Percentiles rank a stretch among this genome's conserved stretches.
Conservation (phyloP, 1,140 invertebrate genomes). For the Oncopeltus fasciatus region DNA sequence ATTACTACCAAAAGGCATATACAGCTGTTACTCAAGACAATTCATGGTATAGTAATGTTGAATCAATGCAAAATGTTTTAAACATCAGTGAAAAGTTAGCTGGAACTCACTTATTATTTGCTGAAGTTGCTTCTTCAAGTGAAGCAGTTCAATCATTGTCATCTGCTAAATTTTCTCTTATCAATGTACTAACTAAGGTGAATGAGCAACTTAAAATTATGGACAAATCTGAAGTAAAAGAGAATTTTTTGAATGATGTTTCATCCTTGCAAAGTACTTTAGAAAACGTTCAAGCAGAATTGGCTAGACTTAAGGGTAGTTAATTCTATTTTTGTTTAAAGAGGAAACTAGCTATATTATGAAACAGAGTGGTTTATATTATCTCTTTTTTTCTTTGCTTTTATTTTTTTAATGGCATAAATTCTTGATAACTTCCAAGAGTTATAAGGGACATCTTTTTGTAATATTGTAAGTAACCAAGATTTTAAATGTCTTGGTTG, state of each 20-base stretch:
- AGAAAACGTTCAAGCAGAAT: conserved; percentile 11
- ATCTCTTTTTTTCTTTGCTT: neutral
- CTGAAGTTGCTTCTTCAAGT: conserved; percentile 11
- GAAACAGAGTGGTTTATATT: neutral
- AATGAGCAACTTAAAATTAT: neutral
- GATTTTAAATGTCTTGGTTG: too few species aligned
- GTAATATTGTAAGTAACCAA: too few species aligned
- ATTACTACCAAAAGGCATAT: conserved; percentile 39
- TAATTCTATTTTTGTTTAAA: neutral
- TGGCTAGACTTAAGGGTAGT: neutral
- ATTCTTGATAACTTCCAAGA: neutral
- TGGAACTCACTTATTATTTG: conserved; percentile 24
- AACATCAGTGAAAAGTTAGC: conserved; percentile 33
- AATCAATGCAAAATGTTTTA: conserved; percentile 33
- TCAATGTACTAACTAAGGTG: conserved; percentile 22
- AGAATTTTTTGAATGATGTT: conserved; percentile 3
- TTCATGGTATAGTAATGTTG: conserved; percentile 43
- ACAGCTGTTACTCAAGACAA: conserved; percentile 30
- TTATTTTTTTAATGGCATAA: neutral
- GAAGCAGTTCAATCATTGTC: conserved; percentile 20
- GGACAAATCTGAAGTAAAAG: neutral
- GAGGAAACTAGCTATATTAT: neutral
- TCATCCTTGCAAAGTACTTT: conserved; percentile 10
- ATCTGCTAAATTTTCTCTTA: conserved; percentile 23
- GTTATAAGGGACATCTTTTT: too few species aligned